phyloP scores from a whole-genome alignment of 1,140 invertebrate species.

The Drosophila busckii region DNA sequence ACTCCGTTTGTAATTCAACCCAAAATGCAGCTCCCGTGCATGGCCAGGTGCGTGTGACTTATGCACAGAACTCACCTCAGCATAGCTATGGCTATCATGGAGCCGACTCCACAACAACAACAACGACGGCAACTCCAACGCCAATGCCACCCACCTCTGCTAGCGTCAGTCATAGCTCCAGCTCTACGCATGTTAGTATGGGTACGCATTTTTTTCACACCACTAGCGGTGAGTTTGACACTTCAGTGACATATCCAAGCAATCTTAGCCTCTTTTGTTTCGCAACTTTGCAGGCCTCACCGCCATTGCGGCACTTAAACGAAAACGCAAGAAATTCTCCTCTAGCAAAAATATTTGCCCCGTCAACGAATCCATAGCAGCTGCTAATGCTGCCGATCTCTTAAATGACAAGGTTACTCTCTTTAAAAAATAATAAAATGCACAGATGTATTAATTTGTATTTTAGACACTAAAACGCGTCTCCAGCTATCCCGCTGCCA shows the following conservation, averaged over 20 bases:
- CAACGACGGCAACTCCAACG: neutral
- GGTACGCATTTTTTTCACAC: conserved; percentile 73
- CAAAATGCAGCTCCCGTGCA: conserved; percentile 59
- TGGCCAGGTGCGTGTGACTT: conserved; percentile 65
- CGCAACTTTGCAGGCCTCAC: conserved; percentile 76
- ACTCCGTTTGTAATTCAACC: conserved; percentile 88
- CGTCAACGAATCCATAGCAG: conserved; percentile 73
- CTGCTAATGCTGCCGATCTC: conserved; percentile 50
- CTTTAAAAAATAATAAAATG: neutral
- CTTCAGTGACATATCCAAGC: neutral
- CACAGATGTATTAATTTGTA: neutral
- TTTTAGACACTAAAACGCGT: conserved; percentile 68
- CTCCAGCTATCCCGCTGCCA: conserved; percentile 74
- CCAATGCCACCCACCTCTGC: conserved; percentile 3
- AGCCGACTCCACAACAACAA: neutral
- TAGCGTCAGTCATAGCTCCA: conserved; percentile 9
- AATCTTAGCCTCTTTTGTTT: neutral
- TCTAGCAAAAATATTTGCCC: conserved; percentile 85
- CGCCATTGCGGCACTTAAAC: conserved; percentile 85
- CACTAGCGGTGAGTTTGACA: conserved; percentile 41
- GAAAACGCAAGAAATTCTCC: conserved; percentile 89
- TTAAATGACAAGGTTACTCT: conserved; percentile 47
- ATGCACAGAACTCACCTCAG: conserved; percentile 61
- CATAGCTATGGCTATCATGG: conserved; percentile 44
- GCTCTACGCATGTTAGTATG: conserved; percentile 28